A percentile compares a stretch with the other conserved stretches of the same genome.
These are phyloP conservation scores for Anoplophora glabripennis DNA, from an alignment of 1,140 invertebrate genomes.

Conservation along the genomic window DNA sequence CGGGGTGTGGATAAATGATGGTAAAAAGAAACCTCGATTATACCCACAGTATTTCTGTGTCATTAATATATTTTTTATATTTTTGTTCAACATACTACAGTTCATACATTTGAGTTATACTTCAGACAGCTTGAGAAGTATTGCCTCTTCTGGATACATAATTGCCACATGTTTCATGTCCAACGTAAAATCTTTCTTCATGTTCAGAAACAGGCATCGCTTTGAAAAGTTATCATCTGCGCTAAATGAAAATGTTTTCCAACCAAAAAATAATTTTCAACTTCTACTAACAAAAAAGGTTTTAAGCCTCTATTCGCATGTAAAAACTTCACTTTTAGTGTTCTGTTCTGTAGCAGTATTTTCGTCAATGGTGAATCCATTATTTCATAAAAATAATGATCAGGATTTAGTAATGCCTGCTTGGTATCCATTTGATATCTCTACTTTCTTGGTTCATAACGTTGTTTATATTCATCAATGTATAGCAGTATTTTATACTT, in stretches of 20 bases:
- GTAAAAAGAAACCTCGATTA: neutral
- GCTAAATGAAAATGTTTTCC: conserved; percentile 1
- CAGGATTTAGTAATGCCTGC: neutral
- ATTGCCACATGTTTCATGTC: neutral
- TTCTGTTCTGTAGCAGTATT: neutral
- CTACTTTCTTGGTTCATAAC: neutral
- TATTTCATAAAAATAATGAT: conserved; percentile 10
- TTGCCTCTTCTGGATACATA: conserved; percentile 5
- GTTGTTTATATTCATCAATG: conserved; percentile 16
- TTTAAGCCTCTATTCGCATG: neutral
- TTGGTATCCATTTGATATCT: conserved; percentile 16
- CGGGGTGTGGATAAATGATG: neutral
- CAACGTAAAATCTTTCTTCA: conserved; percentile 2
- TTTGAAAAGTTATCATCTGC: neutral
- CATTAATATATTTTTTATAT: neutral
- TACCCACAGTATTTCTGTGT: neutral
- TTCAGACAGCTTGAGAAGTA: neutral
- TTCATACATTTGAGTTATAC: neutral
- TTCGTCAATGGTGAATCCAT: neutral
- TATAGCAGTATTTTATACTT: conserved; percentile 2
- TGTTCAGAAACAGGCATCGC: neutral
- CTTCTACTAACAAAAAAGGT: neutral
- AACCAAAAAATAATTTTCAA: conserved; percentile 2
- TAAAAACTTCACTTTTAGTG: neutral
- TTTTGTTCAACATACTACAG: conserved; percentile 1